Evolutionary conservation across 2,888 invertebrate genomes (phyloP), one percentile per base, ranked within the genome.

Genomic region (Cryptocheilus praepositus): DNA sequence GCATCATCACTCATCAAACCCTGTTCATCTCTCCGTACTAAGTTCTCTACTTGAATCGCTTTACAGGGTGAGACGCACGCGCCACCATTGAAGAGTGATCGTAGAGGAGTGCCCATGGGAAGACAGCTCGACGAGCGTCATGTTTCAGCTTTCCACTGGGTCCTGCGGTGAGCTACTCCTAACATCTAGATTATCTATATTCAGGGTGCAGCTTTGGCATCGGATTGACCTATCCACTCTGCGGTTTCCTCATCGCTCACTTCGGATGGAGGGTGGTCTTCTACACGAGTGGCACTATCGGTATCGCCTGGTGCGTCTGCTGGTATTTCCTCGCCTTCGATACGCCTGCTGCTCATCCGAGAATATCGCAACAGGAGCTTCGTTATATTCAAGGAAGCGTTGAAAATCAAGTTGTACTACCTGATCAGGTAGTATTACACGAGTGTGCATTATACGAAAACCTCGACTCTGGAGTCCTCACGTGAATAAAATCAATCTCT

Each of bases 201-300:
- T 79, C 88, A 91, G 93, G 94, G 82, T 94, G 94, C 89, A 93
- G 93, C 84, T 93, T 94, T 81, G 94, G 94, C 22, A 94, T 94
- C 74, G 94, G 94, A 8, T 86, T 94, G 77, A 94, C 93, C 43
- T 94, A 94, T 86, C 93, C 93, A 15, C 87, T 94, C 49, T 93
- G 93, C 82, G 94, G 94, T 45, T 93, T 93, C 84, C 90, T 94
- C 76, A 93, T 93, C 75, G 92, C 92, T 44, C 90, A 92, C 71
- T 91, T 91, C 65, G 93, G 93, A 60, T 94, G 94, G 94, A 89
- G 92, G 13, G 90, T 91, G 21, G 93, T 93, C 11, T 94, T 94
- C 88, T 94, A 93, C 85, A 93, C 93, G 13, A 94, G 93, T 5
- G 94, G 94, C 3, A 90, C 91, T 25, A 90, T 93, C 65, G 92